These are phyloP conservation scores for Cherax destructor DNA, from an alignment of 1,140 invertebrate species.

Conservation along the genomic window DNA sequence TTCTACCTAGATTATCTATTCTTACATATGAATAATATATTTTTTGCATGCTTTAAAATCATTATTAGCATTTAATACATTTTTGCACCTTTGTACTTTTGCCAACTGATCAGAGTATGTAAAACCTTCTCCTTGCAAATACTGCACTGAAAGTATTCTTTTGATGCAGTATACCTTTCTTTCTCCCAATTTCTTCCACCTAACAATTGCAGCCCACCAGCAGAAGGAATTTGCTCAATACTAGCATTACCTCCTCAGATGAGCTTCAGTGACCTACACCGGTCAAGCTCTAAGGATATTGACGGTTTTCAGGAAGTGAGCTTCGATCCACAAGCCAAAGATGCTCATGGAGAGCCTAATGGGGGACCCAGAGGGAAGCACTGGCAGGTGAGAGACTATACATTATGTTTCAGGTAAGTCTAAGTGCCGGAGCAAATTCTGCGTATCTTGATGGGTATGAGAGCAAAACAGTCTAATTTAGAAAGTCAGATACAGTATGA, in stretches of 20 bases:
- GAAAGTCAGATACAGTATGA: background rate
- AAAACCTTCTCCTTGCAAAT: background rate
- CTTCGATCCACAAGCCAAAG: conserved; percentile 49
- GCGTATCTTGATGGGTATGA: background rate
- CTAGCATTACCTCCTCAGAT: conserved; percentile 34
- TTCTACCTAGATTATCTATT: background rate
- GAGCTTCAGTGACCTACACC: conserved; percentile 28
- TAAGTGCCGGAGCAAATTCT: background rate
- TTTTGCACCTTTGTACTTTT: background rate
- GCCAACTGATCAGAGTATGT: background rate
- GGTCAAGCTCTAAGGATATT: conserved; percentile 56
- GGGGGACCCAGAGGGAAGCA: conserved; percentile 55
- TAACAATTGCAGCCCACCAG: background rate
- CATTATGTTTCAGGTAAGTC: background rate
- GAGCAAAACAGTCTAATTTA: background rate
- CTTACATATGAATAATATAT: background rate
- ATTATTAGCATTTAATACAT: background rate
- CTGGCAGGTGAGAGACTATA: conserved; percentile 61
- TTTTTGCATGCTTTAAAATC: background rate
- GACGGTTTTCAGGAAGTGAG: conserved; percentile 60
- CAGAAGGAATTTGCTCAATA: background rate
- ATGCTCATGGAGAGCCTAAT: conserved; percentile 34
- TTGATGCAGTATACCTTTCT: background rate
- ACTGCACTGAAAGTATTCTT: background rate
- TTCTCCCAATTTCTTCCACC: background rate